phyloP scores from a whole-genome alignment of 2,888 invertebrate species.

The Andrena camellia region DNA sequence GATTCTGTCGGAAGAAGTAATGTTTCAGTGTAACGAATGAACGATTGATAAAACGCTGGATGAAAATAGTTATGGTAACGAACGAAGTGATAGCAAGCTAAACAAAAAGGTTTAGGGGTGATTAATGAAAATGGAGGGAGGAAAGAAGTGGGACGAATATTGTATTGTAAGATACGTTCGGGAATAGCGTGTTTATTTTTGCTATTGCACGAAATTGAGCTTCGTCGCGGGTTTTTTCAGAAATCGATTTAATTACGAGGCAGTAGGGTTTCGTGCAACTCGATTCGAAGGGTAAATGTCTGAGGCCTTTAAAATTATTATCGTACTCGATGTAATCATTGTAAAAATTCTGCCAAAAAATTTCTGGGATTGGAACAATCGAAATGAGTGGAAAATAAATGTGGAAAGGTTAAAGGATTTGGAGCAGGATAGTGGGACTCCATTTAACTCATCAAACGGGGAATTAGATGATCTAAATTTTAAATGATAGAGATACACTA shows the following conservation, averaged over 20 bases:
- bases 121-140: background rate
- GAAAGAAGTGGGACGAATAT: background rate
- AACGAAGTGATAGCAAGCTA: background rate
- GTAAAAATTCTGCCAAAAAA: background rate
- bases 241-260: background rate
- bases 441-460: no score
- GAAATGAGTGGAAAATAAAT: background rate
- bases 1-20: background rate
- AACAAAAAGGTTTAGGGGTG: background rate
- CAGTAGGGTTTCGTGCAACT: background rate
- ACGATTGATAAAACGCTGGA: background rate
- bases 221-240: background rate
- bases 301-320: background rate
- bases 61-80: no score
- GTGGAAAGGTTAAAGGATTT: background rate
- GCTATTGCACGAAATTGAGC: background rate
- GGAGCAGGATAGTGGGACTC: background rate
- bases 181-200: constrained; percentile 20
- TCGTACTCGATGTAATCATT: background rate
- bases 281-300: background rate
- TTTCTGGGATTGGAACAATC: background rate
- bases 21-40: background rate
- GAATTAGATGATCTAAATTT: no score
- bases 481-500: no score
- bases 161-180: background rate